Conservation (phyloP, 2,113 vertebrate genomes). For the Scolopax mira region DNA sequence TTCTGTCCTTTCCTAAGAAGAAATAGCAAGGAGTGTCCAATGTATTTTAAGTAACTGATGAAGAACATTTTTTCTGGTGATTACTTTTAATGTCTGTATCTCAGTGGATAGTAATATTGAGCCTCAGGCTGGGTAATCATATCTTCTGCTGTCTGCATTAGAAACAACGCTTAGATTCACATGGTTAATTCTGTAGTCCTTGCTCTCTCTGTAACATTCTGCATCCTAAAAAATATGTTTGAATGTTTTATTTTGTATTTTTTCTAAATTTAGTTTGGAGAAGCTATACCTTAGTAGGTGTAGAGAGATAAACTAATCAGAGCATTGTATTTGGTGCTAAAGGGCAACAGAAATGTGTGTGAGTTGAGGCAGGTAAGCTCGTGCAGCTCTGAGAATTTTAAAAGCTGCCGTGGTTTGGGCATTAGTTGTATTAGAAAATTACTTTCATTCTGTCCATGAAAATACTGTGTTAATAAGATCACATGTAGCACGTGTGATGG, state of each 20-base stretch:
- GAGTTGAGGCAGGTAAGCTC: background rate
- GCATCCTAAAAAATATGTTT: background rate
- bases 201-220: background rate
- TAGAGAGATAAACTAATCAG: background rate
- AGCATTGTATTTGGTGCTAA: background rate
- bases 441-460: background rate
- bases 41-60: conserved; percentile 1
- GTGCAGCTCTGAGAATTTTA: background rate
- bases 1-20: background rate
- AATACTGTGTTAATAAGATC: background rate
- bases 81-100: background rate
- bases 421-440: background rate
- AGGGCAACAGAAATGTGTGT: background rate
- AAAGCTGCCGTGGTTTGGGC: background rate
- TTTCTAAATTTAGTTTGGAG: background rate
- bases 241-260: background rate
- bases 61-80: background rate
- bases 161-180: background rate
- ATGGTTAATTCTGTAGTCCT: background rate
- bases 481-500: background rate
- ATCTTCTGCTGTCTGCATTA: background rate
- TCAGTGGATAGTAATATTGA: conserved; percentile 13
- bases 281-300: background rate
- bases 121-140: background rate
- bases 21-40: background rate